A percentile compares a stretch with the other conserved stretches of the same genome.
These are phyloP conservation scores for Pseudomugil tenellus DNA, from an alignment of 2,797 vertebrate genomes.

Conservation along the genomic window DNA sequence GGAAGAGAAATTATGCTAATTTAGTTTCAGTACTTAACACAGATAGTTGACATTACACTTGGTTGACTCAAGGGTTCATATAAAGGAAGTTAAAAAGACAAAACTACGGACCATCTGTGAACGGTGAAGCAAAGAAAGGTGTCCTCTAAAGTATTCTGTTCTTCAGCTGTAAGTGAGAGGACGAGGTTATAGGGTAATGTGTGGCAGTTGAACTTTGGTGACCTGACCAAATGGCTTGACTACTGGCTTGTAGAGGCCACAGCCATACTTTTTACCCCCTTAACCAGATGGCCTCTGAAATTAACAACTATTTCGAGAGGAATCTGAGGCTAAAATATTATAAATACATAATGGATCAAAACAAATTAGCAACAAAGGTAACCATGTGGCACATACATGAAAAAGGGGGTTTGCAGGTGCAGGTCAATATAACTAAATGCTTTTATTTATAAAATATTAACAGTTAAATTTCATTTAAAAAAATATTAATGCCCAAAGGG, in stretches of 20 bases:
- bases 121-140: conserved; percentile 32
- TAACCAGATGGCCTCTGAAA: conserved; percentile 51
- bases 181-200: conserved; percentile 55
- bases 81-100: conserved; percentile 43
- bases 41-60: conserved; percentile 17
- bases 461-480: not conserved
- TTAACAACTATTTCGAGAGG: conserved; percentile 25
- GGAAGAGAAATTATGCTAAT: conserved; percentile 25
- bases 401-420: not conserved
- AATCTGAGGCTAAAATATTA: conserved; percentile 4
- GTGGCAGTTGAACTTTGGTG: conserved; percentile 56
- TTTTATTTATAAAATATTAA: not conserved
- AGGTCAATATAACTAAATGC: conserved; percentile 21
- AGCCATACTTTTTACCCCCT: conserved; percentile 44
- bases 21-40: conserved; percentile 25
- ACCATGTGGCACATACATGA: conserved; percentile 6
- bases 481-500: not conserved
- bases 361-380: conserved; percentile 21
- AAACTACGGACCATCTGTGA: conserved; percentile 69
- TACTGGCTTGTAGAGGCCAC: conserved; percentile 46
- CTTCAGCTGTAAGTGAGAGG: conserved; percentile 51
- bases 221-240: conserved; percentile 75
- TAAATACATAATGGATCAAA: conserved; percentile 18
- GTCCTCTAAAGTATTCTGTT: conserved; percentile 69
- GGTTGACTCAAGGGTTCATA: conserved; percentile 23